A percentile compares a stretch with the other conserved stretches of the same genome.
These are phyloP conservation scores for Silurus aristotelis DNA, from an alignment of 2,797 vertebrate species.

Conservation along the genomic window DNA sequence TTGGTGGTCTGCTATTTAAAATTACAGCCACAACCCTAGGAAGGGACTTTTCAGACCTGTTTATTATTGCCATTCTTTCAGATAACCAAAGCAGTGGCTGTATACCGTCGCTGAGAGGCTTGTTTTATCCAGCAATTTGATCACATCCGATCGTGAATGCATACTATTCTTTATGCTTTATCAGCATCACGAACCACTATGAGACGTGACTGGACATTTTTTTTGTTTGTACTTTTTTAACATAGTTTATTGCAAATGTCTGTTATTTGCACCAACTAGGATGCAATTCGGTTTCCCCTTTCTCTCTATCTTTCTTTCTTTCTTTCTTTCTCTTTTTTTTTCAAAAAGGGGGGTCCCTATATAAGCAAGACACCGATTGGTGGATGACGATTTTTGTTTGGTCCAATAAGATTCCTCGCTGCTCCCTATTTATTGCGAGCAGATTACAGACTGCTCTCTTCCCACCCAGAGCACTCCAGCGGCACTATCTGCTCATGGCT, in stretches of 20 bases:
- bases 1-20: slow-evolving; percentile 51
- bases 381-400: slow-evolving; percentile 88
- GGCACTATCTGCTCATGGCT: slow-evolving; percentile 75
- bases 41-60: not conserved
- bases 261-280: slow-evolving; percentile 65
- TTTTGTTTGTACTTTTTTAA: not conserved
- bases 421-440: slow-evolving; percentile 97
- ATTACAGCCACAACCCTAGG: slow-evolving; percentile 33
- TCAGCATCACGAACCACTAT: slow-evolving; percentile 25
- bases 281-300: slow-evolving; percentile 71
- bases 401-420: slow-evolving; percentile 88
- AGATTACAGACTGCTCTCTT: slow-evolving; percentile 92
- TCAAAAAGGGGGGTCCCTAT: slow-evolving; percentile 82
- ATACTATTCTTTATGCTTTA: slow-evolving; percentile 15
- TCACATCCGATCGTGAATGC: slow-evolving; percentile 21
- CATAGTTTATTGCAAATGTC: slow-evolving; percentile 51
- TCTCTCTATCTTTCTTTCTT: slow-evolving; percentile 46
- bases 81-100: not conserved
- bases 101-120: not conserved
- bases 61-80: slow-evolving; percentile 11
- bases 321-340: slow-evolving; percentile 58
- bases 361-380: slow-evolving; percentile 88
- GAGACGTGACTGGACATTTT: slow-evolving; percentile 32
- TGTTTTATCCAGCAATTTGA: slow-evolving; percentile 33
- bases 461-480: slow-evolving; percentile 90